Conservation (phyloP, 2,888 invertebrate genomes). For the Lasioglossum calceatum region DNA sequence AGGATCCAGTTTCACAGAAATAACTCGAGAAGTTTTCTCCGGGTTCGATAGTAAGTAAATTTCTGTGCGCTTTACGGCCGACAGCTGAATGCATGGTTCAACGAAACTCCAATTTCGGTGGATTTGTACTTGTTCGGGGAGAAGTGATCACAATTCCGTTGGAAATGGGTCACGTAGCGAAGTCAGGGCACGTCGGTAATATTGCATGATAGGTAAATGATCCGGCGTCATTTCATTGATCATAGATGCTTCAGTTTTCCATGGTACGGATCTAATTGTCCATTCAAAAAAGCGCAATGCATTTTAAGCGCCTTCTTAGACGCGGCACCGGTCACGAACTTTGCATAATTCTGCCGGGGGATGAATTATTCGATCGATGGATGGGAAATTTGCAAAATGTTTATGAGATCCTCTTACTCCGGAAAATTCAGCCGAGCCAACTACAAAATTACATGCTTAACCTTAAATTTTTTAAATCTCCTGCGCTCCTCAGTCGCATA, state of each 20-base stretch:
- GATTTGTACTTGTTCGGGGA: slow-evolving; percentile 8
- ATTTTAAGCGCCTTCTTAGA: slow-evolving; percentile 7
- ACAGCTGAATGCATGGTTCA: not conserved
- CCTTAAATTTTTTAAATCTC: not conserved
- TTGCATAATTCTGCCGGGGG: not conserved
- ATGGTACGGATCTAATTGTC: not conserved
- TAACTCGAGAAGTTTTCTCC: slow-evolving; percentile 1
- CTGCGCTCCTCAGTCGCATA: not conserved
- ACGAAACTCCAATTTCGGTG: slow-evolving; percentile 37
- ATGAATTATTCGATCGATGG: not conserved
- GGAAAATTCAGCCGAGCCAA: not conserved
- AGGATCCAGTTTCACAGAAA: not conserved
- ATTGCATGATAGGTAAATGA: slow-evolving; percentile 46
- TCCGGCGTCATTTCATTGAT: slow-evolving; percentile 32
- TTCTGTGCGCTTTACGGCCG: slow-evolving; percentile 1
- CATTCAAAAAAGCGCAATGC: not conserved
- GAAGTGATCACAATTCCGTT: slow-evolving; percentile 12
- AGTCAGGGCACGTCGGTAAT: slow-evolving; percentile 26
- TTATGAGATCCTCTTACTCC: not conserved
- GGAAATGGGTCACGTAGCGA: slow-evolving; percentile 41
- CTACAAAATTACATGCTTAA: not conserved
- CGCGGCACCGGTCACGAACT: not conserved
- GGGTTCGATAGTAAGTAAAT: slow-evolving; percentile 3
- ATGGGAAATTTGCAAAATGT: not conserved
- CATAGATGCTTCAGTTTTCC: not conserved